Base-by-base conservation (phyloP, 2,888 invertebrate species). In the Abrostola triplasia region DNA sequence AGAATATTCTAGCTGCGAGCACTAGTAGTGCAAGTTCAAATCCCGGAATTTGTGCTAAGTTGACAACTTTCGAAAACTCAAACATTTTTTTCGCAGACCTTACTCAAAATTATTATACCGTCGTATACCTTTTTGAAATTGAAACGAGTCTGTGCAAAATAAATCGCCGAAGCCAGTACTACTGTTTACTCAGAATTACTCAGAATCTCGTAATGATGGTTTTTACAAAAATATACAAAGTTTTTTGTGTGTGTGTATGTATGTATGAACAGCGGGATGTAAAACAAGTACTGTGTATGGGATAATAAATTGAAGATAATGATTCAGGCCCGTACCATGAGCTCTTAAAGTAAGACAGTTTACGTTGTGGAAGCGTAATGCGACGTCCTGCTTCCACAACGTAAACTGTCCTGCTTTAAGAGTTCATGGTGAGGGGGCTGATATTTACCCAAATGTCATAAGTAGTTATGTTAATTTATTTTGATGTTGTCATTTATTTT, bases 71-170 rank as follows among this genome's bases (percentile, higher is more conserved):
- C 5, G 47, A 42, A 40, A 37, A 47, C 5, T 52, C 6, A 1
- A 4, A 24, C 41, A 5, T 2, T 6, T 59, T 76, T 64, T 67
- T 52, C 84, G 78, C 80, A 5, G 48, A 81, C 85, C 36, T 48
- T 86, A 84, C 86, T 74, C 66, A 79, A 82, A 80, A 84, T 86
- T 82, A 84, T 84, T 80, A 82, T 71, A 64, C 59, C 64, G 63
- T 82, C 74, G 66, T 76, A 75, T 80, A 79, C 79, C 74, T 86
- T 85, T 87, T 88, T 83, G 74, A 72, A 80, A 80, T 74, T 76
- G 75, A 74, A 86, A 85, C 87, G 78, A 84, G 84, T 83, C 80
- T 76, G 73, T 71, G 80, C 74, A 80, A 84, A 83, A 83, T 81
- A 83, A 84, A 81, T 81, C 77, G 77, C 68, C 69, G 59, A 66